phyloP scores from a whole-genome alignment of 2,797 vertebrate genomes.

The Rhinella marina region DNA sequence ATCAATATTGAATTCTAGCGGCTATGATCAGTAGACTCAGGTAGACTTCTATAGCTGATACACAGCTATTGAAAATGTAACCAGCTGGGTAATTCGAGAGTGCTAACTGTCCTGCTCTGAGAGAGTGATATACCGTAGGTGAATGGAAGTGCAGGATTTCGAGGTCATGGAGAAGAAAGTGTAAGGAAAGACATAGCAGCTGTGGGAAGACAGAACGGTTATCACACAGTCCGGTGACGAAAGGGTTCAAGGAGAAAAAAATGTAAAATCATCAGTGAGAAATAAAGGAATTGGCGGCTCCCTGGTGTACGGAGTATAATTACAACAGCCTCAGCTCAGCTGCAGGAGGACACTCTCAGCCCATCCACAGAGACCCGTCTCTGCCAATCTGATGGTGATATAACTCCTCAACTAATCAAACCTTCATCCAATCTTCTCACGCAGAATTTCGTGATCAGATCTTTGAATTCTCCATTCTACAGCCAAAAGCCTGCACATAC shows the following conservation, averaged over 20 bases:
- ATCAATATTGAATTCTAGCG: not conserved
- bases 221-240: not conserved
- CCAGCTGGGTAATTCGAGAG: not conserved
- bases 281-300: conserved; percentile 27
- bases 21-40: not conserved
- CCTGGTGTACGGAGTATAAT: conserved; percentile 24
- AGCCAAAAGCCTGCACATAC: conserved; percentile 93
- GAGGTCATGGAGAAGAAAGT: not conserved
- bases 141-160: not conserved
- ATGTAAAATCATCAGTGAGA: not conserved
- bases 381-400: conserved; percentile 57
- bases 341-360: conserved; percentile 41
- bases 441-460: conserved; percentile 94
- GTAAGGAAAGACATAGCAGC: not conserved
- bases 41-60: not conserved
- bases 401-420: conserved; percentile 85
- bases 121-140: not conserved
- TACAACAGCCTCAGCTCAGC: conserved; percentile 43
- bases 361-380: conserved; percentile 53
- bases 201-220: not conserved
- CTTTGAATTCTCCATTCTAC: conserved; percentile 80
- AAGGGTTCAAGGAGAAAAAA: conserved; percentile 6
- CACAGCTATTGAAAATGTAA: not conserved
- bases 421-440: conserved; percentile 89
- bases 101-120: not conserved